Base-by-base conservation (phyloP, 1,140 invertebrate genomes). In the Caenorhabditis latens region DNA sequence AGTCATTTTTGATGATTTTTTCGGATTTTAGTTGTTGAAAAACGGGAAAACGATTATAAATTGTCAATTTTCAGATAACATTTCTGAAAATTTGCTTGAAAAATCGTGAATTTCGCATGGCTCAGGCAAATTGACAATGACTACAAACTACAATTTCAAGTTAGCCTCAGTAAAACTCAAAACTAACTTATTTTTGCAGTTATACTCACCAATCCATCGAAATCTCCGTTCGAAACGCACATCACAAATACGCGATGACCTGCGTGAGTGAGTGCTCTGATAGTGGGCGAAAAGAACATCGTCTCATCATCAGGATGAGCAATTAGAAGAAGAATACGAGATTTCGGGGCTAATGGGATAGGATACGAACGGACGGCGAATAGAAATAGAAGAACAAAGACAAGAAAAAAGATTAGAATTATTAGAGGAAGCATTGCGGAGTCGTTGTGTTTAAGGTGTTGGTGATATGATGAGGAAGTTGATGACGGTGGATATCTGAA, bases 251-350 rank as follows among this genome's bases (percentile, higher is more conserved):
- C 58, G 5, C 87, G 61, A 24, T 84, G 83, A 32, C 84, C 84
- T 8, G 42, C 65, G 24, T 53, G 40, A 92, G 93, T 55, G 95
- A 94, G 92, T 94, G 95, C 87, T 8, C 96, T 94, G 86, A 99
- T 95, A 32, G 96, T 95, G 9, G 97, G 98, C 0, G 96, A 96
- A 93, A 99, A 99, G 93, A 99, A 99, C 97, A 99, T 99, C 88
- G 96, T 96, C 93, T 99, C 97, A 88, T 94, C 93, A 32, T 90
- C 90, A 11, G 98, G 98, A 94, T 99, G 98, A 40, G 97, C 97
- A 16, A 95, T 96, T 0, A 98, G 95, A 53, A 99, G 92, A 21
- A 98, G 93, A 55, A 97, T 94, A 90, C 67, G 63, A 8, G 84
- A 85, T 75, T 75, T 43, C 2, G 63, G 65, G 13, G n/a, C 46